Base-by-base conservation (phyloP, 1,140 invertebrate genomes). In the Drosophila kikkawai region DNA sequence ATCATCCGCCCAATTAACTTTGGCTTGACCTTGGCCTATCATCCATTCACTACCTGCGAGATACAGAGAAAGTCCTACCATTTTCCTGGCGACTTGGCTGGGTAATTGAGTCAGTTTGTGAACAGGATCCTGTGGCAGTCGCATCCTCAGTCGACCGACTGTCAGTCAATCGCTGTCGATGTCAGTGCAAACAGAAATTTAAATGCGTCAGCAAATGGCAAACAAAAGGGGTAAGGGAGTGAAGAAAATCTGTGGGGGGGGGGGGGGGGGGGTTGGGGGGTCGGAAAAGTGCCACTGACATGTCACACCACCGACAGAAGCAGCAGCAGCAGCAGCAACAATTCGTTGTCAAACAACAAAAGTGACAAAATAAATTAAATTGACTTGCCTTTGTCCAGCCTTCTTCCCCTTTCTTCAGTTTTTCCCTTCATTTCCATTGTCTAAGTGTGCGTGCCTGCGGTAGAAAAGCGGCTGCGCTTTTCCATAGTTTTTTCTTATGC, bases 291-390 rank as follows among this genome's bases (percentile, higher is more conserved):
- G 37, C 19, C 80, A 66, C 56, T 75, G 45, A 39, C 73, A 73
- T 77, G 64, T 77, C 71, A 61, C 39, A 58, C 65, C 53, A 74
- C 34, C 51, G 44, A 51, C 53, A 50, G 47, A 41, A 63, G 56
- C 53, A 80, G 48, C 39, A 37, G 59, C 36, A 48, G 47, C 36
- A 45, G 51, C 68, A 81, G 45, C 67, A 74, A 71, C 64, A 78
- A 79, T 78, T 80, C 75, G 81, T 36, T 84, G 77, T 37, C 82
- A 79, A 86, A 80, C 79, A 86, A 82, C 83, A 87, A 78, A 86
- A 88, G 85, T 88, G 83, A 78, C 84, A 87, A 87, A 87, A 87
- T 87, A 87, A 87, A 87, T 87, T 88, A 87, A 87, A 87, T 87
- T 87, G 84, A 87, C 84, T 87, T 77, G 59, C 70, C 71, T 68